These are phyloP conservation scores for Lampropteryx suffumata DNA, from an alignment of 2,888 invertebrate species.

Conservation along the genomic window DNA sequence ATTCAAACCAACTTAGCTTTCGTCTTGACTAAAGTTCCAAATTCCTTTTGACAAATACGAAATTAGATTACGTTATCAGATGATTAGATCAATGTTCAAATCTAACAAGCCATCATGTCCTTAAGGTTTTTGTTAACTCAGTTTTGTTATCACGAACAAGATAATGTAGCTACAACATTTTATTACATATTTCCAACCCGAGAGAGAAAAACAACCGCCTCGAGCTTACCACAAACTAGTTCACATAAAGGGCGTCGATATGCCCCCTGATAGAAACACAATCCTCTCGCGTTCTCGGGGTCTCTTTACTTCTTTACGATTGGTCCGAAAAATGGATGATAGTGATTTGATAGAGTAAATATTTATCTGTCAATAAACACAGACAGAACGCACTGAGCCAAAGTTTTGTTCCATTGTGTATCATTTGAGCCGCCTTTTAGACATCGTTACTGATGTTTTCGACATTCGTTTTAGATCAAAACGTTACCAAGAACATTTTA, in stretches of 20 bases:
- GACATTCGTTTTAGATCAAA: no score
- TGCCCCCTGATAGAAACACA: conserved; percentile 51
- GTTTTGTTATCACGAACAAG: conserved; percentile 13
- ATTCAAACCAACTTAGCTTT: not conserved
- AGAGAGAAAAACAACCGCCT: conserved; percentile 28
- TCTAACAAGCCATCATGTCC: not conserved
- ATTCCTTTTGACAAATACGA: no score
- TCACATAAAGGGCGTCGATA: conserved; percentile 44
- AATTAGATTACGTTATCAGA: no score
- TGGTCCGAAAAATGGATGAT: no score
- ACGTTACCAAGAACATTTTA: no score
- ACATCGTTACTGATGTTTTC: no score
- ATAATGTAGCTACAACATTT: conserved; percentile 5
- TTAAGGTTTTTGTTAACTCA: not conserved
- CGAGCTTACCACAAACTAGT: conserved; percentile 40
- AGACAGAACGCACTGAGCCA: no score
- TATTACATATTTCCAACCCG: conserved; percentile 4
- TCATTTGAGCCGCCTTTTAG: no score
- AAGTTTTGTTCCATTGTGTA: no score
- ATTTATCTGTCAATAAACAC: no score
- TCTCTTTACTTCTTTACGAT: not conserved
- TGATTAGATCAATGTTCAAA: not conserved
- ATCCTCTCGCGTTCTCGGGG: conserved; percentile 32
- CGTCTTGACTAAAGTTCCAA: no score
- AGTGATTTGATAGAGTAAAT: no score